A percentile compares a stretch with the other conserved stretches of the same genome.
Evolutionary conservation across 2,113 vertebrate species (phyloP).

Genomic region (Grus americana): DNA sequence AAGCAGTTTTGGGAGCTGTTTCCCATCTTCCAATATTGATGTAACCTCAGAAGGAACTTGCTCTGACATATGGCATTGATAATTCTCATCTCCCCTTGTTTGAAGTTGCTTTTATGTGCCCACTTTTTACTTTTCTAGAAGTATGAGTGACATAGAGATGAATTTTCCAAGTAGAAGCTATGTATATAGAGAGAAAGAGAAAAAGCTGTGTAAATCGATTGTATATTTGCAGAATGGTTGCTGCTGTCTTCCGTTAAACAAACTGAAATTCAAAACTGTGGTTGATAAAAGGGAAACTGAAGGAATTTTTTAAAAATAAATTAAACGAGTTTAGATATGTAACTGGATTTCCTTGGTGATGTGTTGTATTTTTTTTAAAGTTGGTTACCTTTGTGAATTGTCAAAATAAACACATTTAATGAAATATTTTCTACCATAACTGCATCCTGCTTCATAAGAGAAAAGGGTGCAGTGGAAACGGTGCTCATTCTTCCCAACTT

Average conservation of each 20-base stretch:
- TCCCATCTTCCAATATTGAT: slow-evolving; percentile 28
- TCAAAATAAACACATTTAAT: not conserved
- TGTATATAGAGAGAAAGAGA: not conserved
- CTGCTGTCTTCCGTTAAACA: not conserved
- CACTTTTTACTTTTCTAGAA: not conserved
- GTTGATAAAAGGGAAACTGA: not conserved
- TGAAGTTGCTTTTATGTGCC: not conserved
- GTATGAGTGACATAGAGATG: fast-evolving
- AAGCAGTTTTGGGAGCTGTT: slow-evolving; percentile 16
- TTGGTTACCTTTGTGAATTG: not conserved
- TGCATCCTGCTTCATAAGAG: not conserved
- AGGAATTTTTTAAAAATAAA: not conserved
- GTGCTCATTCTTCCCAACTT: not conserved
- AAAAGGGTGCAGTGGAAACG: not conserved
- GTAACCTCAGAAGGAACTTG: slow-evolving; percentile 22
- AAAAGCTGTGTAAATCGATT: not conserved
- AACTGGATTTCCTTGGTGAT: not conserved
- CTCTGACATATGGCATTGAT: slow-evolving; percentile 32
- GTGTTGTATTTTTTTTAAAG: not conserved
- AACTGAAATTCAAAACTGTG: not conserved
- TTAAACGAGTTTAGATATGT: not conserved
- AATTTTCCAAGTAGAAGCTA: not conserved
- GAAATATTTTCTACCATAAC: not conserved
- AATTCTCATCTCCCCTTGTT: not conserved
- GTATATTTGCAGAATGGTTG: not conserved